Evolutionary conservation across 2,797 vertebrate genomes (phyloP), one percentile per base, ranked within the genome.

Genomic region (Microcaecilia unicolor): DNA sequence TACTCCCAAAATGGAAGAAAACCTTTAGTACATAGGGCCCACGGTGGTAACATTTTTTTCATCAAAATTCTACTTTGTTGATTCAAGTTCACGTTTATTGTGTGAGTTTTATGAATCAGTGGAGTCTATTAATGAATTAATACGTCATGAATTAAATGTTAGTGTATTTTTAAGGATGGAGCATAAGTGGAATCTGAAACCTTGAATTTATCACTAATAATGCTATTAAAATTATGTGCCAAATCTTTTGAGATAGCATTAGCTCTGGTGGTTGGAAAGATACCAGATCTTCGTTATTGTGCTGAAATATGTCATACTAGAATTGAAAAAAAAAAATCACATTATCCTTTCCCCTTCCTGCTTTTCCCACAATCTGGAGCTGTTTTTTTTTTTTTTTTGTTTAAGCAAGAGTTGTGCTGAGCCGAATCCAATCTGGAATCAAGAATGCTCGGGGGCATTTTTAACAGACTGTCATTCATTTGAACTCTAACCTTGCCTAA

Each of bases 391-490:
- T 64, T 45, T 55, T n/a, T n/a, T n/a, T n/a, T n/a, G n/a, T n/a
- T n/a, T 60, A 46, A 54, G 50, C 17, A 5, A 36, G 43, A 37
- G 45, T 12, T 55, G 31, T 29, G 6, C 29, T 43, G 54, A 61
- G 55, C 53, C 4, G 6, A 41, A 44, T 51, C 37, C 31, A 29
- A 25, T 46, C 44, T 61, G 52, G 51, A 61, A 59, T 55, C 55
- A 63, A 43, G 44, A 66, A 32, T 36, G 42, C 50, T 62, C 34
- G 43, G 17, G 37, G 43, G 50, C 50, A 37, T 52, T 61, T 48
- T 57, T 55, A 61, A 61, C 52, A 61, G 63, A 56, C 46, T 57
- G 51, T 64, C 60, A 52, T 51, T 75, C 66, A 54, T 43, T 61
- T 63, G 54, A 67, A 49, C 54, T 63, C 31, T 67, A 57, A 62